These are phyloP conservation scores for Rotaria socialis DNA, from an alignment of 2,888 invertebrate species.

Conservation along the genomic window DNA sequence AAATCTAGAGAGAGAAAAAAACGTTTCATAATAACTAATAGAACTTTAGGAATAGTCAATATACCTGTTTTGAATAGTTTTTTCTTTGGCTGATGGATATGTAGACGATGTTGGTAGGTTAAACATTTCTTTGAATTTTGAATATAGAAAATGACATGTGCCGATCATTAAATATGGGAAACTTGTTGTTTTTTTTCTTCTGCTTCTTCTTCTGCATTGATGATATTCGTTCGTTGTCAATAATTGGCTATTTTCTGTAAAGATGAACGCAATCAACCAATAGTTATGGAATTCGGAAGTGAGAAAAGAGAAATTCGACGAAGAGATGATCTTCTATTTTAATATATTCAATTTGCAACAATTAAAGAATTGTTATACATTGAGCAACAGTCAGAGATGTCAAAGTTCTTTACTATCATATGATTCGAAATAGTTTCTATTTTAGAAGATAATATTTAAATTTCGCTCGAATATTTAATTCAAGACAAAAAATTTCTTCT, in stretches of 20 bases:
- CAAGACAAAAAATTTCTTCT: background rate
- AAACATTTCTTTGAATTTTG: background rate
- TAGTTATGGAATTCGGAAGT: background rate
- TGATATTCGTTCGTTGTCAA: background rate
- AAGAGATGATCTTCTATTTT: too few relatives aligned
- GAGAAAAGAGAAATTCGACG: background rate
- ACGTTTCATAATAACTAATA: background rate
- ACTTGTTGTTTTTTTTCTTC: background rate
- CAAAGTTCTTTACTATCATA: too few relatives aligned
- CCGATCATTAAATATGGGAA: background rate
- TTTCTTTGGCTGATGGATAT: background rate
- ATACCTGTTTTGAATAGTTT: background rate
- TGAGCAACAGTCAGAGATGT: too few relatives aligned
- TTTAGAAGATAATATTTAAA: too few relatives aligned
- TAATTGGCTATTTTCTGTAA: background rate
- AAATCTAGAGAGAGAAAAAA: background rate
- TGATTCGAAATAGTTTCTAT: too few relatives aligned
- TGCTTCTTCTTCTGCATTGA: background rate
- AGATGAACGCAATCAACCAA: background rate
- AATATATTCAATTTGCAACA: too few relatives aligned
- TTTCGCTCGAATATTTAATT: background rate
- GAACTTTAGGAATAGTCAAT: background rate
- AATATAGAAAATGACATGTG: background rate
- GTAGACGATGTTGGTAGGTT: background rate
- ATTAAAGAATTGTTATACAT: too few relatives aligned